Conservation (phyloP, 2,888 invertebrate species). For the Meliscaeva auricollis region DNA sequence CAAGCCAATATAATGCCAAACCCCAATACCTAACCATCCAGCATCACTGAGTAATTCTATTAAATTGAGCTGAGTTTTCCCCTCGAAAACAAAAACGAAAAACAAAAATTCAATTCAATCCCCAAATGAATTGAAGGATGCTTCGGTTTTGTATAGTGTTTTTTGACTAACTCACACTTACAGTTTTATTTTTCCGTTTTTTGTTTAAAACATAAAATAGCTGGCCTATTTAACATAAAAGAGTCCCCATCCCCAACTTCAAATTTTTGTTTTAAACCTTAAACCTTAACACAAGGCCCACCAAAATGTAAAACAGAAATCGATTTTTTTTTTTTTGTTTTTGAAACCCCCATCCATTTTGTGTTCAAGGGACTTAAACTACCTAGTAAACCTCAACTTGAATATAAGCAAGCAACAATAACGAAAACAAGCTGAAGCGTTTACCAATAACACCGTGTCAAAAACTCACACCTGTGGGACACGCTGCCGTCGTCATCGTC, state of each 20-base stretch:
- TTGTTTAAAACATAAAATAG: slow-evolving; percentile 7
- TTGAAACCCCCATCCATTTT: background rate
- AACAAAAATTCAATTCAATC: slow-evolving; percentile 58
- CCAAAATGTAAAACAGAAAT: slow-evolving; percentile 35
- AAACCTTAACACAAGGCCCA: background rate
- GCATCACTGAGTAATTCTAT: slow-evolving; percentile 46
- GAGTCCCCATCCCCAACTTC: background rate
- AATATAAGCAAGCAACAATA: slow-evolving; percentile 28
- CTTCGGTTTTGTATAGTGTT: slow-evolving; percentile 10
- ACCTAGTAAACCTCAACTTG: background rate
- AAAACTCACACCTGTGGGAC: slow-evolving; percentile 60
- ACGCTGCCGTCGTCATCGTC: background rate
- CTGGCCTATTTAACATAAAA: slow-evolving; percentile 14
- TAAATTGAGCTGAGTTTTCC: slow-evolving; percentile 50
- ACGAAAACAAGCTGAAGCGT: slow-evolving; percentile 17
- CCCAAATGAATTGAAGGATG: slow-evolving; percentile 47
- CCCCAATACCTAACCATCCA: background rate
- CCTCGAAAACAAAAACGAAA: slow-evolving; percentile 12
- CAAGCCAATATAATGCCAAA: background rate
- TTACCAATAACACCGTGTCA: slow-evolving; percentile 34
- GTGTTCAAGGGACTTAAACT: too few species aligned
- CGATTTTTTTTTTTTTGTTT: slow-evolving; percentile 42
- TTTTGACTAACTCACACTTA: background rate
- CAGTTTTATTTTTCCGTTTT: background rate
- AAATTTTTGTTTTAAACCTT: background rate